These are phyloP conservation scores for Formica selysi DNA, from an alignment of 1,140 invertebrate genomes.

Conservation along the genomic window DNA sequence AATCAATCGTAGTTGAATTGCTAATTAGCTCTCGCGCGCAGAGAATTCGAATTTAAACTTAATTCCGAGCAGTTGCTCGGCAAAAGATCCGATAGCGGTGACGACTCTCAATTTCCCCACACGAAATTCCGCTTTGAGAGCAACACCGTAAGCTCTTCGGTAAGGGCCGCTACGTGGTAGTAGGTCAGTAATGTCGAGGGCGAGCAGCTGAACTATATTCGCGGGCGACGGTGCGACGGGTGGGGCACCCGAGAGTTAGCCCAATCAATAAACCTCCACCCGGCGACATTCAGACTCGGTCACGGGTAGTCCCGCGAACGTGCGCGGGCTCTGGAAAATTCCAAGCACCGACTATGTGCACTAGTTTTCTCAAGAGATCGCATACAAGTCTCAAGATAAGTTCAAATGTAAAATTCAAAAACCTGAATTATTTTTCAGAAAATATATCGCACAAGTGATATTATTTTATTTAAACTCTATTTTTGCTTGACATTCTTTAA, in stretches of 20 bases:
- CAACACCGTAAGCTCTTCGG: slow-evolving; percentile 14
- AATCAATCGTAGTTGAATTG: background rate
- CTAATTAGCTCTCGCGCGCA: slow-evolving; percentile 32
- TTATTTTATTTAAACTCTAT: background rate
- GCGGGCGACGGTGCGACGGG: slow-evolving; percentile 55
- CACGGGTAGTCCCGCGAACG: slow-evolving; percentile 60
- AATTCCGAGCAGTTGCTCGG: slow-evolving; percentile 13
- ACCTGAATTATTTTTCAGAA: too few species aligned
- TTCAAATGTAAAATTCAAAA: background rate
- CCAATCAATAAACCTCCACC: slow-evolving; percentile 77
- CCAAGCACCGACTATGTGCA: slow-evolving; percentile 13
- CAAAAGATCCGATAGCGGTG: slow-evolving; percentile 11
- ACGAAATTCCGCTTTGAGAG: slow-evolving; percentile 22
- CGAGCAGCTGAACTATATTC: slow-evolving; percentile 71
- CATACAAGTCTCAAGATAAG: background rate
- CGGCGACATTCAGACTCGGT: slow-evolving; percentile 72
- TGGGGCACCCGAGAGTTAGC: slow-evolving; percentile 68
- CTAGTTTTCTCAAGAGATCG: background rate
- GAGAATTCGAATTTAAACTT: slow-evolving; percentile 37
- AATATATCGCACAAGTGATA: background rate
- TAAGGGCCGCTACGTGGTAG: slow-evolving; percentile 66
- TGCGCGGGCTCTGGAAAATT: slow-evolving; percentile 48
- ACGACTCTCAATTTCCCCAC: background rate
- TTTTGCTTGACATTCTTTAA: background rate
- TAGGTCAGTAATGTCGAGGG: slow-evolving; percentile 80